Evolutionary conservation across 2,797 vertebrate genomes (phyloP), one percentile per base, ranked within the genome.

Genomic region (Gobionotothen gibberifrons): DNA sequence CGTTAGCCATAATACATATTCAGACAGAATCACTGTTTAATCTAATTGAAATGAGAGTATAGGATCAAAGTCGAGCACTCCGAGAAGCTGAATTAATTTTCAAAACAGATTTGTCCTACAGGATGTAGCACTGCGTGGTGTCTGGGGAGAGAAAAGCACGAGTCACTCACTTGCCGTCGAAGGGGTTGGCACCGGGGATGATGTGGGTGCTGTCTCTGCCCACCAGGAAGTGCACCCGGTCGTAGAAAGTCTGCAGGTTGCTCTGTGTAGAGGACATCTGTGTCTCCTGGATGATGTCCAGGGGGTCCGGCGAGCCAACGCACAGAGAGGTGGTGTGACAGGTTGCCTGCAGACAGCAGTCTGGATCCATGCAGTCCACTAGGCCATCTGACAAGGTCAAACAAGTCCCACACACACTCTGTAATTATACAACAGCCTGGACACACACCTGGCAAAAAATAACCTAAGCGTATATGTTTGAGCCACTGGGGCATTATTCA

Each of bases 341-440:
- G 49, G 95, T 93, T 0, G 96, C 93, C 92, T 99, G 97, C 60
- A 99, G 92, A 91, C 98, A 99, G 94, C 98, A 99, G 92, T 99
- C 98, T 3, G 98, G 98, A 90, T 99, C 98, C 97, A 99, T 97
- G 93, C 98, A 99, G 91, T 99, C 98, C 78, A 96, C 93, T 82
- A 99, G 90, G 56, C 97, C 97, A 87, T 99, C 98, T 99, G 93
- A 84, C 84, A 87, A 89, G 87, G 90, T 84, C 78, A 89, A 68
- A 87, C 19, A 79, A 74, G 76, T 69, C 68, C 73, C 63, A 80
- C 16, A 19, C 72, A 76, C 71, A 79, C 64, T 17, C 36, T 51
- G 32, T 78, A 55, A 72, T 84, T 77, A 63, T 78, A 84, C 69
- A 70, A 72, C 64, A 83, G 64, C 51, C 29, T 46, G 49, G 47